phyloP scores from a whole-genome alignment of 2,797 vertebrate species.

The Odontamblyopus lacepedii region DNA sequence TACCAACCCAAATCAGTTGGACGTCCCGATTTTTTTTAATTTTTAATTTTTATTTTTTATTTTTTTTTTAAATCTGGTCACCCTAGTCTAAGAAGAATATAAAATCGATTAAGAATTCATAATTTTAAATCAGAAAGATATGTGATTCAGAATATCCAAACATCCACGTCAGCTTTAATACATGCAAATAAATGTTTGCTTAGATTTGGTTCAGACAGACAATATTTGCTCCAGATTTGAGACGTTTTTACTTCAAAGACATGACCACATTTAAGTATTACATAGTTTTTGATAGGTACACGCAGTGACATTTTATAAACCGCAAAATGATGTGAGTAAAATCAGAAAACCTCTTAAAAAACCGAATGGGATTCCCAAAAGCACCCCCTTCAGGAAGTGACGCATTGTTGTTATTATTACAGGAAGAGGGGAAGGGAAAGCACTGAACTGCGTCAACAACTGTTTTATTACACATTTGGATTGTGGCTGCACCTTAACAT shows the following conservation, averaged over 20 bases:
- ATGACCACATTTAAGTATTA: background rate
- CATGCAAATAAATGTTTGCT: background rate
- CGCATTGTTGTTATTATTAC: constrained; percentile 76
- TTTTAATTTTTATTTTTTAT: too few relatives aligned
- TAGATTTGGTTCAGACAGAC: background rate
- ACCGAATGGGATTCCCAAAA: constrained; percentile 37
- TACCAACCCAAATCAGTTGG: too few relatives aligned
- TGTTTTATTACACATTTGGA: constrained; percentile 44
- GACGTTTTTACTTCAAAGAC: background rate
- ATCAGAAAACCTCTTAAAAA: background rate
- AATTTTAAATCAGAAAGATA: too few relatives aligned
- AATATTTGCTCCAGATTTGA: background rate
- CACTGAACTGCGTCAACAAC: constrained; percentile 83
- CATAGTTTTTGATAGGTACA: too few relatives aligned
- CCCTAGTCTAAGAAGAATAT: too few relatives aligned
- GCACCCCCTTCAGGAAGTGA: constrained; percentile 59
- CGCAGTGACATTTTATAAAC: too few relatives aligned
- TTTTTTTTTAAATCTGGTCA: too few relatives aligned
- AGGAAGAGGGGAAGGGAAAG: constrained; percentile 74
- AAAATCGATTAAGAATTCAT: too few relatives aligned
- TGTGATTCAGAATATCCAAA: too few relatives aligned
- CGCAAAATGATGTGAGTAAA: background rate
- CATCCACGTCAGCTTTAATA: too few relatives aligned
- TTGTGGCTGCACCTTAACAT: constrained; percentile 53
- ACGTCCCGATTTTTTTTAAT: too few relatives aligned